Conservation (phyloP, 2,113 vertebrate species). For the Dendrocopos noguchii region DNA sequence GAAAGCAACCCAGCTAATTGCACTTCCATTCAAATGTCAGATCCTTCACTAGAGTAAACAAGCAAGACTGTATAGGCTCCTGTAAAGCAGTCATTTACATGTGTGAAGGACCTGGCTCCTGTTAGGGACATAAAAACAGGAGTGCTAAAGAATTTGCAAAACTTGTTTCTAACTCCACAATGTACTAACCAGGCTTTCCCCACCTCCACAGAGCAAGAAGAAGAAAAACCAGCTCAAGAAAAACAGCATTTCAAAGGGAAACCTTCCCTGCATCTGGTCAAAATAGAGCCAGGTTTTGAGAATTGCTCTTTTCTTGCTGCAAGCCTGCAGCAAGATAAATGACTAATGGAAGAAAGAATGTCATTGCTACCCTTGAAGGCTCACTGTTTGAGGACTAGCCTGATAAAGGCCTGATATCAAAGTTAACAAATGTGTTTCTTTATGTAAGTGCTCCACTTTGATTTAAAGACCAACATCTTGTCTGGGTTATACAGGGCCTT, state of each 20-base stretch:
- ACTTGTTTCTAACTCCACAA: background rate
- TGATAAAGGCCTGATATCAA: slow-evolving; percentile 10
- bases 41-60: slow-evolving; percentile 5
- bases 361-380: slow-evolving; percentile 3
- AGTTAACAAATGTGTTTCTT: slow-evolving; percentile 21
- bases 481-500: background rate
- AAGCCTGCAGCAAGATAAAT: background rate
- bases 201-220: background rate
- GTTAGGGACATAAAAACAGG: background rate
- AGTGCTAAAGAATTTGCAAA: background rate
- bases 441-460: background rate
- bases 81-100: background rate
- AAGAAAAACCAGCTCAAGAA: background rate
- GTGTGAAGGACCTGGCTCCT: background rate
- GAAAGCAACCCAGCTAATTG: slow-evolving; percentile 51
- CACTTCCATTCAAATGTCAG: slow-evolving; percentile 36
- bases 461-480: background rate
- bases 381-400: background rate
- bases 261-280: background rate
- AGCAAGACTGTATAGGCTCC: background rate
- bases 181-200: fast-evolving
- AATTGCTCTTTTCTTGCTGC: background rate
- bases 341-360: slow-evolving; percentile 4
- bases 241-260: background rate
- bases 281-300: background rate